phyloP scores from a whole-genome alignment of 2,113 vertebrate species.

The Tetrax tetrax region DNA sequence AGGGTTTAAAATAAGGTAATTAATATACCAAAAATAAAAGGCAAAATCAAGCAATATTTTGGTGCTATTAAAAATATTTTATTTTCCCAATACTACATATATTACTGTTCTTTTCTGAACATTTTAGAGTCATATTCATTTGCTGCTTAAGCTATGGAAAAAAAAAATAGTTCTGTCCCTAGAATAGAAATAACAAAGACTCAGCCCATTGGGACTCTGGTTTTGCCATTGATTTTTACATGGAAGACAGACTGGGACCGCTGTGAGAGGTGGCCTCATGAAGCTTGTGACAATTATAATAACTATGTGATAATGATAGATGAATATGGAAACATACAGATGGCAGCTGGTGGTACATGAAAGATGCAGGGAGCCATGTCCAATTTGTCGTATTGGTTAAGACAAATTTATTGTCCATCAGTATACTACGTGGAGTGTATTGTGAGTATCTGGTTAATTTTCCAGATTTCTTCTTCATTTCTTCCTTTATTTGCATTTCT shows the following conservation, averaged over 20 bases:
- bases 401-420: background rate
- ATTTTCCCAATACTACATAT: background rate
- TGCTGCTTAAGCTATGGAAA: background rate
- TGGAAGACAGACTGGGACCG: background rate
- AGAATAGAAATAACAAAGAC: background rate
- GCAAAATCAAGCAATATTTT: background rate
- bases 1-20: background rate
- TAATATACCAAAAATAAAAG: background rate
- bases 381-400: background rate
- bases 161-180: background rate
- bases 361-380: background rate
- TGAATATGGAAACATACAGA: background rate
- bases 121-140: background rate
- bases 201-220: background rate
- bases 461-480: background rate
- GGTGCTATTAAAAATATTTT: background rate
- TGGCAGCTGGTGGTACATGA: constrained; percentile 16
- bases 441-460: background rate
- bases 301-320: background rate
- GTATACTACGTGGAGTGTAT: background rate
- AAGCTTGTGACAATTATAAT: background rate
- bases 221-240: background rate
- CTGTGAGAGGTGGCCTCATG: background rate
- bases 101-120: background rate
- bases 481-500: background rate